A percentile compares a stretch with the other conserved stretches of the same genome.
Evolutionary conservation across 2,797 vertebrate species (phyloP).

Genomic region (Paedocypris micromegethes): DNA sequence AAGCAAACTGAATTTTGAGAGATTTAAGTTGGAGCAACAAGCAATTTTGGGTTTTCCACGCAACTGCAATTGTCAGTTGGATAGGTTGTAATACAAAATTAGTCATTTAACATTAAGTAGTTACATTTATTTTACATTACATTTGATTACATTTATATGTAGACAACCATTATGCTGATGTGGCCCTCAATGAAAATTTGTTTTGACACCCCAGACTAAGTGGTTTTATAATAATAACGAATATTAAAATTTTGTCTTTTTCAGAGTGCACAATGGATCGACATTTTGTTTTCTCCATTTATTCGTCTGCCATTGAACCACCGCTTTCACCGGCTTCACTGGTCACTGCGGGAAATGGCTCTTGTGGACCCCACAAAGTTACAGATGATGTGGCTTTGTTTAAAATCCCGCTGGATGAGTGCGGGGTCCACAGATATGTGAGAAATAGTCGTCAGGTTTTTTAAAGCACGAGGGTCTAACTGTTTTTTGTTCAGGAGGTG

Average conservation of each 20-base stretch:
- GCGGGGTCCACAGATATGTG: constrained; percentile 67
- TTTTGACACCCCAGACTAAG: too few relatives aligned
- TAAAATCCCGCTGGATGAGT: constrained; percentile 70
- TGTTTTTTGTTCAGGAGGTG: constrained; percentile 54
- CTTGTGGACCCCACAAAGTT: constrained; percentile 63
- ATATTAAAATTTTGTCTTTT: neutral
- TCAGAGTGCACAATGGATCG: constrained; percentile 73
- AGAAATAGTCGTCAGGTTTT: constrained; percentile 21
- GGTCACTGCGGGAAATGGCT: constrained; percentile 55
- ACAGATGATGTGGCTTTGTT: constrained; percentile 67
- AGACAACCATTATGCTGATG: too few relatives aligned
- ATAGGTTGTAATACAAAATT: too few relatives aligned
- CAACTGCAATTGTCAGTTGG: too few relatives aligned
- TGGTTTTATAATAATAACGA: neutral
- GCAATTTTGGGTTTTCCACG: too few relatives aligned
- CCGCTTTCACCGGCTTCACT: constrained; percentile 63
- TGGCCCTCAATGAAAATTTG: too few relatives aligned
- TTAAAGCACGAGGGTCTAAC: neutral
- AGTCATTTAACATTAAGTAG: too few relatives aligned
- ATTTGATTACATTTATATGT: too few relatives aligned
- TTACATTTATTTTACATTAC: too few relatives aligned
- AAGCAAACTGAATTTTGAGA: too few relatives aligned
- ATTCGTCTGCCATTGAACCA: constrained; percentile 62
- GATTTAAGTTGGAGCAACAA: too few relatives aligned
- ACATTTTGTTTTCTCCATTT: constrained; percentile 72